These are phyloP conservation scores for Troides oblongomaculatus DNA, from an alignment of 2,888 invertebrate species.

Conservation along the genomic window DNA sequence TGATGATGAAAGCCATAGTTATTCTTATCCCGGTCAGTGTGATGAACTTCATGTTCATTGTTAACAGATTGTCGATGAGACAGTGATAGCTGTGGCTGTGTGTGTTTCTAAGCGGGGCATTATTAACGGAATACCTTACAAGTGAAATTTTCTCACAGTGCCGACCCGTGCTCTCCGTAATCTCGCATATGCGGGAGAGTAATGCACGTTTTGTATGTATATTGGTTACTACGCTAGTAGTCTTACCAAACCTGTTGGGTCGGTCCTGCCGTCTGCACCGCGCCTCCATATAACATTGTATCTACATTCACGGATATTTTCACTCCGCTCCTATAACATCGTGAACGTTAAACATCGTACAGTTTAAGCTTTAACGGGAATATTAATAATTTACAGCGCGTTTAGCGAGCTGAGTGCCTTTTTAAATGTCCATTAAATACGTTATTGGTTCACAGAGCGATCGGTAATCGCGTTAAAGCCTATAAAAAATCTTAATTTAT, in stretches of 20 bases:
- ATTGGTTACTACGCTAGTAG: slow-evolving; percentile 77
- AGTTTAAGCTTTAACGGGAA: slow-evolving; percentile 13
- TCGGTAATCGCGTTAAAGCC: slow-evolving; percentile 22
- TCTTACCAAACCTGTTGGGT: slow-evolving; percentile 67
- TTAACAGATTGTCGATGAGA: too few relatives aligned
- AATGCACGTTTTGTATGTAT: slow-evolving; percentile 71
- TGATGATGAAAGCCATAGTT: too few relatives aligned
- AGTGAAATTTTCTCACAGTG: slow-evolving; percentile 74
- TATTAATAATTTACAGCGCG: slow-evolving; percentile 18
- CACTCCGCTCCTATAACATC: slow-evolving; percentile 44
- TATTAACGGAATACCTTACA: slow-evolving; percentile 37
- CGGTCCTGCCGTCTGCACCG: slow-evolving; percentile 73
- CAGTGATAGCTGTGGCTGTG: too few relatives aligned
- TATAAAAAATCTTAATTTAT: slow-evolving; percentile 26
- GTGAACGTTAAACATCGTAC: too few relatives aligned
- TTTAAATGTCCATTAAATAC: slow-evolving; percentile 21
- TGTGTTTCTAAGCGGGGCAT: not conserved
- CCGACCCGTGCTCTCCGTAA: slow-evolving; percentile 55
- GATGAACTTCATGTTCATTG: too few relatives aligned
- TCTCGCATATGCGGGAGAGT: slow-evolving; percentile 63
- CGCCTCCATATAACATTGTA: slow-evolving; percentile 54
- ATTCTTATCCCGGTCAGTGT: too few relatives aligned
- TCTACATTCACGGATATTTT: slow-evolving; percentile 62
- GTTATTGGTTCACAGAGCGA: slow-evolving; percentile 23
- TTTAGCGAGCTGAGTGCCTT: slow-evolving; percentile 16